Conservation (phyloP, 2,888 invertebrate genomes). For the Leucoma salicis region DNA sequence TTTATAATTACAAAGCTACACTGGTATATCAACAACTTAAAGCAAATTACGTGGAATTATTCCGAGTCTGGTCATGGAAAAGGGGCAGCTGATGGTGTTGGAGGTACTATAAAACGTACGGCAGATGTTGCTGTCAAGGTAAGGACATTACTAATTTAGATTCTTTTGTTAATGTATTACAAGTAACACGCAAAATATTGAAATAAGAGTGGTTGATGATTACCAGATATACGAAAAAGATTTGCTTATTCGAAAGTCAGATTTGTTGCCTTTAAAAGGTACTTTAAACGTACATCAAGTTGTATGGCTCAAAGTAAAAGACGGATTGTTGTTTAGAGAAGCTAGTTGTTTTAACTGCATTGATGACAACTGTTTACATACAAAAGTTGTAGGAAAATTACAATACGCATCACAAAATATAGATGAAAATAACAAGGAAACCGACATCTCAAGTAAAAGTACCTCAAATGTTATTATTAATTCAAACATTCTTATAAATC, state of each 20-base stretch:
- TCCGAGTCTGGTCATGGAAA: constrained; percentile 21
- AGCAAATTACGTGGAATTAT: constrained; percentile 27
- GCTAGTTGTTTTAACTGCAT: no score
- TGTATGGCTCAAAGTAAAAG: no score
- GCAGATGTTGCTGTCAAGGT: not conserved
- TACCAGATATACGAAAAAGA: not conserved
- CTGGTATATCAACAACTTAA: not conserved
- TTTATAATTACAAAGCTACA: constrained; percentile 5
- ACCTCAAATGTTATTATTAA: no score
- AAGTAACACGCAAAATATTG: not conserved
- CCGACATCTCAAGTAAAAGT: no score
- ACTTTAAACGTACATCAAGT: not conserved
- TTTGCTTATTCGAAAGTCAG: not conserved
- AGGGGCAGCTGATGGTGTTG: constrained; percentile 26
- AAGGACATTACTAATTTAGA: not conserved
- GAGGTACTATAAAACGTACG: constrained; percentile 18
- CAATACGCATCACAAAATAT: no score
- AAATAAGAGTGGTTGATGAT: not conserved
- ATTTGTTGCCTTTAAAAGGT: not conserved
- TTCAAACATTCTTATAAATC: no score
- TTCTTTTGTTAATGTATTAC: no score
- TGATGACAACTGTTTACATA: no score
- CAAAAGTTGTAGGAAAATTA: no score
- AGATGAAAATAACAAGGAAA: no score
- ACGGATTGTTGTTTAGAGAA: no score